phyloP scores from a whole-genome alignment of 1,140 invertebrate species.

The Semibalanus balanoides region DNA sequence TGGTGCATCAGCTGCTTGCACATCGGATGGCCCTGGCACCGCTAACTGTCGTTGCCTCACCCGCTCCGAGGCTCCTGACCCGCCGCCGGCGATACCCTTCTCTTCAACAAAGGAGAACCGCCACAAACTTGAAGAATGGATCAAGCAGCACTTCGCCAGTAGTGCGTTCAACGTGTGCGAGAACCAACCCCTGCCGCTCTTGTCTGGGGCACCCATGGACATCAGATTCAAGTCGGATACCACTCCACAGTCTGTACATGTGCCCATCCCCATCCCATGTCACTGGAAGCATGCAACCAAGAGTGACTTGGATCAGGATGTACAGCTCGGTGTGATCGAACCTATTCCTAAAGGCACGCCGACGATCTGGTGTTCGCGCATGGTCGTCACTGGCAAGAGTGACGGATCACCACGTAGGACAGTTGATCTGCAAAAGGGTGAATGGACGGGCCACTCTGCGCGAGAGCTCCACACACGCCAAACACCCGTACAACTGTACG shows the following conservation, averaged over 20 bases:
- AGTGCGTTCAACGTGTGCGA: conserved; percentile 6
- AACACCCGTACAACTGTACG: too few species aligned
- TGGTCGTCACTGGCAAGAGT: too few species aligned
- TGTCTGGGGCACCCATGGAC: conserved; percentile 1
- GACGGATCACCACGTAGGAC: too few species aligned
- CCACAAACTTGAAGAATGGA: conserved; percentile 5
- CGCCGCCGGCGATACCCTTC: background rate
- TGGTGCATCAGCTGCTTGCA: too few species aligned
- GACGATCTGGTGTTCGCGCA: too few species aligned
- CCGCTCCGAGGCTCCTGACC: too few species aligned
- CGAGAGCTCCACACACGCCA: too few species aligned
- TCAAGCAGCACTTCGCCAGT: conserved; percentile 5
- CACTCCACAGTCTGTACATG: conserved; percentile 5
- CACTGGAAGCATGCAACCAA: conserved; percentile 9
- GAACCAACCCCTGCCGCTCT: background rate
- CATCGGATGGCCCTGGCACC: too few species aligned
- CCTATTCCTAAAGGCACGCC: too few species aligned
- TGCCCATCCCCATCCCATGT: conserved; percentile 5
- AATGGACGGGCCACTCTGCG: too few species aligned
- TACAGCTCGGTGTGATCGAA: conserved; percentile 9
- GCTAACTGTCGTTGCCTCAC: too few species aligned
- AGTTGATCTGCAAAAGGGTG: too few species aligned
- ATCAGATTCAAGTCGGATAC: background rate
- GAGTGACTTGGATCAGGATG: conserved; percentile 10
- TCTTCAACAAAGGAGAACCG: conserved; percentile 8